Evolutionary conservation across 1,140 invertebrate genomes (phyloP), one percentile per base, ranked within the genome.

Genomic region (Heterodera schachtii): DNA sequence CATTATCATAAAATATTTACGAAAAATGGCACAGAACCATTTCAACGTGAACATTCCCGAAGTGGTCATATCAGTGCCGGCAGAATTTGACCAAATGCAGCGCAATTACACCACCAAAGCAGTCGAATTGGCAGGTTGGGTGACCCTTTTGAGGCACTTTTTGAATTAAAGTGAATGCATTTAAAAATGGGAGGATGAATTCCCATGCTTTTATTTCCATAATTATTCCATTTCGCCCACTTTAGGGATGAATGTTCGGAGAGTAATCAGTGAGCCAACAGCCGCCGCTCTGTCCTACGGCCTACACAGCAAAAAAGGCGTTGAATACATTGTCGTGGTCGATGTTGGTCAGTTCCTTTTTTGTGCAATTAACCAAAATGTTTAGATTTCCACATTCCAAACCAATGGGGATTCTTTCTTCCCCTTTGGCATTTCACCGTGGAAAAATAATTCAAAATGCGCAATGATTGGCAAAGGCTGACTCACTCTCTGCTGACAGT

Each of bases 211-310:
- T 31, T 31, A 31, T 31, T 0, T 31, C 0, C 31, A 31, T 19
- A 19, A 64, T 19, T 19, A 19, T 4, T 64, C 16, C 16, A 13
- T 19, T 64, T 64, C 16, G 9, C 16, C 16, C 49, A 16, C 16
- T 52, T 52, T 19, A 80, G 77, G 69, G 44, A 82, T 82, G 81
- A 52, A 21, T 31, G 79, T 80, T 2, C 92, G 96, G 86, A 93
- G 95, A 92, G 95, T 90, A 5, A 84, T 90, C 76, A 90, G 88
- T 67, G 90, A 90, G 75, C 90, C 90, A 2, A 90, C 90, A 16
- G 90, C 90, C 5, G 90, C 90, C 3, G 90, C 90, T 44, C 75
- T 90, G 31, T 90, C 90, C 9, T 90, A 90, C 75, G 90, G 90
- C 16, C 75, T 90, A 13, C 88, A 90, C 74, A 90, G 88, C 82